phyloP scores from a whole-genome alignment of 2,113 vertebrate genomes.

The Colaptes auratus region DNA sequence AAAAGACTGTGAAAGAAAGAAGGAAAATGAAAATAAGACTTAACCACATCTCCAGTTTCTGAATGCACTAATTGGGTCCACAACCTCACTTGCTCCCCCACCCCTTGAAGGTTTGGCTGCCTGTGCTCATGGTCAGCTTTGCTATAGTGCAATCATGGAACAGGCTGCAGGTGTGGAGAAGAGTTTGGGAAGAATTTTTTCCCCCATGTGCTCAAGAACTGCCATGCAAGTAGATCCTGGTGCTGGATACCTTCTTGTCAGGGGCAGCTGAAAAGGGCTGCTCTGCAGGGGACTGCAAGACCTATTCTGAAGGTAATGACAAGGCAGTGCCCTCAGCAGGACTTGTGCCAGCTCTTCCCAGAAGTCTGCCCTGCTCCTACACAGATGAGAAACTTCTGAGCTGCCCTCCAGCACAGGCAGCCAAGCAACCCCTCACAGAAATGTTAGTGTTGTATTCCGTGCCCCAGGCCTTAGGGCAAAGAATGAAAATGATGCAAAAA shows the following conservation, averaged over 20 bases:
- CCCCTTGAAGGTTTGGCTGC: not conserved
- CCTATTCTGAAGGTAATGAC: accelerated
- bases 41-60: not conserved
- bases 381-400: not conserved
- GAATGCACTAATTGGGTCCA: not conserved
- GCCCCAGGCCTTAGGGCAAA: not conserved
- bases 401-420: not conserved
- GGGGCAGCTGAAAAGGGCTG: not conserved
- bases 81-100: accelerated
- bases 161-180: not conserved
- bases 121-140: not conserved
- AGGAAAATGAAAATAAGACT: not conserved
- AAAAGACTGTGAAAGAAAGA: not conserved
- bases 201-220: not conserved
- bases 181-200: not conserved
- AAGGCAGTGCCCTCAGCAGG: accelerated
- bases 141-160: accelerated
- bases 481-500: not conserved
- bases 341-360: not conserved
- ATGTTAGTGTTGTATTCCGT: accelerated
- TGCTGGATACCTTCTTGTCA: not conserved
- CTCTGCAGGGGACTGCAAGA: accelerated
- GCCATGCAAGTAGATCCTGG: not conserved
- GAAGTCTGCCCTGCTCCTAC: not conserved
- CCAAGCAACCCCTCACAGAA: not conserved